Percentiles rank a stretch among this genome's conserved stretches.
These are phyloP conservation scores for Dipodomys merriami DNA, from an alignment of 2,113 vertebrate species.

Conservation along the genomic window DNA sequence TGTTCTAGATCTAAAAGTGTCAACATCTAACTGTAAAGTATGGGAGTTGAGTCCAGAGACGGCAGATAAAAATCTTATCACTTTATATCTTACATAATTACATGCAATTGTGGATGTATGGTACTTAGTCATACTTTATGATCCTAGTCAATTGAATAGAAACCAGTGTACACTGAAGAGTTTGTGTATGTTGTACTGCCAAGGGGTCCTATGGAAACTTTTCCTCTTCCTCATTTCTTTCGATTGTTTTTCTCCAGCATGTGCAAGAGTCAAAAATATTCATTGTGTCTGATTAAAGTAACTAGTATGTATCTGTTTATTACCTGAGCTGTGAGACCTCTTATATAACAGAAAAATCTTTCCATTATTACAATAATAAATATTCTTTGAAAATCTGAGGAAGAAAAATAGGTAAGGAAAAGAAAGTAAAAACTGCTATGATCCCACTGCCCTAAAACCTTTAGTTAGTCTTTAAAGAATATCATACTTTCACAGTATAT, in stretches of 20 bases:
- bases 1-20: slow-evolving; percentile 4
- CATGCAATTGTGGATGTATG: neutral
- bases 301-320: neutral
- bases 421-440: neutral
- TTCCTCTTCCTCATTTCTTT: neutral
- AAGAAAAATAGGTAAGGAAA: neutral
- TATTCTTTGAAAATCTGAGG: neutral
- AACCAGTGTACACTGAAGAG: neutral
- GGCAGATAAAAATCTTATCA: neutral
- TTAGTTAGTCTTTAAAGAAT: neutral
- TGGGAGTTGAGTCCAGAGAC: neutral
- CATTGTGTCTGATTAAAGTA: neutral
- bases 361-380: slow-evolving; percentile 10
- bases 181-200: neutral
- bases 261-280: neutral
- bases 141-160: neutral
- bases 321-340: neutral
- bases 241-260: slow-evolving; percentile 21
- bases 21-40: neutral
- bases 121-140: neutral
- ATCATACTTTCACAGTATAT: neutral
- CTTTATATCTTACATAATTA: slow-evolving; percentile 8
- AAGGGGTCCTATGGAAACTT: neutral
- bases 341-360: neutral
- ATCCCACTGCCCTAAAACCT: neutral